These are phyloP conservation scores for Megastigmus dorsalis DNA, from an alignment of 2,888 invertebrate species.

Conservation along the genomic window DNA sequence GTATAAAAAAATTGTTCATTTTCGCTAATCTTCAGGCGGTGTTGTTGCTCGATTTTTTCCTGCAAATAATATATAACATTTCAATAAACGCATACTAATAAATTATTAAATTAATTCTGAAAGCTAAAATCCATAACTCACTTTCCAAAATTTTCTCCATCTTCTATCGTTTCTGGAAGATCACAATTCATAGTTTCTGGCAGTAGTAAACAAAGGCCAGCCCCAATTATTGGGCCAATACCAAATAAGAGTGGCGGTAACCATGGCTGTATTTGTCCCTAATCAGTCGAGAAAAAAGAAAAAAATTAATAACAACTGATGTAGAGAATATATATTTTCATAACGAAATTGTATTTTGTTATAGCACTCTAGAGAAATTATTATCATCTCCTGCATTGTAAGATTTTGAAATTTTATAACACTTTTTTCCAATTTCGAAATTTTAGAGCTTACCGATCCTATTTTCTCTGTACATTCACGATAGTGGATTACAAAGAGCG, in stretches of 20 bases:
- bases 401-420: no score
- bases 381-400: no score
- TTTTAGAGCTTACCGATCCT: no score
- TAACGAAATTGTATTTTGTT: no score
- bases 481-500: no score
- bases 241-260: constrained; percentile 76
- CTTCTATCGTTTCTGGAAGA: constrained; percentile 76
- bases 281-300: constrained; percentile 9
- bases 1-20: neutral
- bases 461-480: no score
- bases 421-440: neutral
- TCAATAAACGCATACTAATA: neutral
- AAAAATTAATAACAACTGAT: neutral
- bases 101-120: neutral
- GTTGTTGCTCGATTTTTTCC: constrained; percentile 21
- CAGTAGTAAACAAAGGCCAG: constrained; percentile 73
- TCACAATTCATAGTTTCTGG: constrained; percentile 76
- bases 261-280: constrained; percentile 65
- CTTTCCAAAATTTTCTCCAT: constrained; percentile 74
- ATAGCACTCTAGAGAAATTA: no score
- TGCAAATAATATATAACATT: constrained; percentile 9
- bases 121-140: constrained; percentile 57
- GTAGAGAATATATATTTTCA: no score
- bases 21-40: neutral
- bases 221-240: constrained; percentile 73